Conservation (phyloP, 2,888 invertebrate genomes). For the Harpalus rubripes region DNA sequence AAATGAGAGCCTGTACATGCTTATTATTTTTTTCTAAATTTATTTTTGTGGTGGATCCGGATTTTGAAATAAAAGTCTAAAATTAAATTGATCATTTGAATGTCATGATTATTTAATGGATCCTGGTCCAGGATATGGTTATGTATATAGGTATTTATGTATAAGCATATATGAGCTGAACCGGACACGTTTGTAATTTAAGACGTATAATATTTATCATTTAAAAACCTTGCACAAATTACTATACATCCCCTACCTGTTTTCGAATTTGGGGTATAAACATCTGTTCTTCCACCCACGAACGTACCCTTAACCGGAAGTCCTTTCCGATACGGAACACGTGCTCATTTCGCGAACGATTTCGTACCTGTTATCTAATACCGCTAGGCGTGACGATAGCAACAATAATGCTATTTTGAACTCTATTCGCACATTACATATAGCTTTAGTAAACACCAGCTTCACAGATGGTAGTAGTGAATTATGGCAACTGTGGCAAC, state of each 20-base stretch:
- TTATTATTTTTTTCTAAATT: too few species aligned
- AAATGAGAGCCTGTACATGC: too few species aligned
- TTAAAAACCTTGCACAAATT: not conserved
- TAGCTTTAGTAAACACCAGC: not conserved
- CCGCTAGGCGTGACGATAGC: constrained; percentile 53
- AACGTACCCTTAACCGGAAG: constrained; percentile 71
- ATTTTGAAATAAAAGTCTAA: too few species aligned
- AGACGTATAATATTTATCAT: not conserved
- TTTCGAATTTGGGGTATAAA: not conserved
- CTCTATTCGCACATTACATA: not conserved
- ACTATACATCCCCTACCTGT: constrained; percentile 6
- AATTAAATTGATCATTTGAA: too few species aligned
- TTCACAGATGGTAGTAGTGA: constrained; percentile 34
- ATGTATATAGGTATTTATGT: too few species aligned
- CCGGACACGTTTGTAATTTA: not conserved
- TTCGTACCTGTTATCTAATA: constrained; percentile 72
- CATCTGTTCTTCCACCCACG: constrained; percentile 40
- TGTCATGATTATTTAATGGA: too few species aligned
- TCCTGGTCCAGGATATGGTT: too few species aligned
- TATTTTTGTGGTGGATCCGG: too few species aligned
- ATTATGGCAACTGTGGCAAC: constrained; percentile 1
- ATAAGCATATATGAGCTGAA: too few species aligned
- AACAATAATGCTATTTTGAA: constrained; percentile 11
- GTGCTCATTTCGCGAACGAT: constrained; percentile 73
- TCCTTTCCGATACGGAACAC: constrained; percentile 71